Percentiles rank a stretch among this genome's conserved stretches.
Conservation (phyloP, 1,140 invertebrate genomes). For the Chionoecetes opilio region DNA sequence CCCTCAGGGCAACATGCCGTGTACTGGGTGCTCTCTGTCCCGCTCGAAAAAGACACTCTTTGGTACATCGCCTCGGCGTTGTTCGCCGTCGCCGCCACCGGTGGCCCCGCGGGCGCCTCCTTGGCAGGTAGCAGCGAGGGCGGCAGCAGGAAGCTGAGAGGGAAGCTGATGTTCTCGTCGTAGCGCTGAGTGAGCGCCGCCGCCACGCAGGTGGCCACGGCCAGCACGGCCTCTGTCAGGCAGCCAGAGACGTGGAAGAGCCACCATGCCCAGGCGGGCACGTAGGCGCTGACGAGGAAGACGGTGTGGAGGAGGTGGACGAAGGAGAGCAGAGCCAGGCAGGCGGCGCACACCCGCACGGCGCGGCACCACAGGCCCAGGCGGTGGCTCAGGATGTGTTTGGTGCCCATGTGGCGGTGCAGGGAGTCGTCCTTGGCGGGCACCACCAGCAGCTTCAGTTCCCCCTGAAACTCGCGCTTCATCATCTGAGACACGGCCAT, state of each 20-base stretch:
- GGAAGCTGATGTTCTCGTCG: constrained; percentile 62
- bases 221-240: constrained; percentile 40
- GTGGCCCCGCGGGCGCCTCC: not conserved
- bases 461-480: constrained; percentile 69
- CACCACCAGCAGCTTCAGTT: constrained; percentile 68
- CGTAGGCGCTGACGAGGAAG: constrained; percentile 69
- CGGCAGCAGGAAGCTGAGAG: constrained; percentile 59
- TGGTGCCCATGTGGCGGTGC: constrained; percentile 66
- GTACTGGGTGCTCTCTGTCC: constrained; percentile 73
- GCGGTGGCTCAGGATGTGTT: constrained; percentile 62
- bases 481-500: constrained; percentile 55
- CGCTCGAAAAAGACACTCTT: constrained; percentile 76
- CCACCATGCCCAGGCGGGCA: constrained; percentile 74
- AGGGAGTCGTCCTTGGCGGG: constrained; percentile 62
- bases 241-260: constrained; percentile 59
- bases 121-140: constrained; percentile 6
- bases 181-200: constrained; percentile 71
- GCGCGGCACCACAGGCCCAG: constrained; percentile 51
- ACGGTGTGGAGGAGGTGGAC: constrained; percentile 65
- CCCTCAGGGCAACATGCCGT: constrained; percentile 43
- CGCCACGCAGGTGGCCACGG: constrained; percentile 39
- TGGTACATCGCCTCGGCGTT: constrained; percentile 62
- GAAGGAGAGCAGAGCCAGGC: constrained; percentile 34
- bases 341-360: constrained; percentile 29
- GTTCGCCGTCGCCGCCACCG: not conserved